A percentile compares a stretch with the other conserved stretches of the same genome.
phyloP scores from a whole-genome alignment of 2,888 invertebrate species.

The Argynnis bischoffii region DNA sequence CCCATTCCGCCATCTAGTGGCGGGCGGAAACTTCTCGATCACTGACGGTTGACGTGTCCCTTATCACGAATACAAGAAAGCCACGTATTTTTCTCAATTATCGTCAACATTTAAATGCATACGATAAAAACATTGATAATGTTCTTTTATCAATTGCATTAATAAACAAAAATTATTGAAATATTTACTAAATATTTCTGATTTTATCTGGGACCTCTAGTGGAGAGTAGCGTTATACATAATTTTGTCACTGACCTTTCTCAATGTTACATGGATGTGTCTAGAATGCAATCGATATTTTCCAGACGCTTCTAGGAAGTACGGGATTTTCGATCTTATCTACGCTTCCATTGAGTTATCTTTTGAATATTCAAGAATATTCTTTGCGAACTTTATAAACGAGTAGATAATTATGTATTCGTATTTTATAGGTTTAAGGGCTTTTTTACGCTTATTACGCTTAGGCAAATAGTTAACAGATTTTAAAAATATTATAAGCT shows the following conservation, averaged over 20 bases:
- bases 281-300: constrained; percentile 21
- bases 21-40: constrained; percentile 55
- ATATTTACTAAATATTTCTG: background rate
- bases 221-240: constrained; percentile 31
- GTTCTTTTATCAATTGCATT: constrained; percentile 7
- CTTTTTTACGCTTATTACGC: no score
- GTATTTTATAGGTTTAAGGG: no score
- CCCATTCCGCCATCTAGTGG: constrained; percentile 55
- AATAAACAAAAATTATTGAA: background rate
- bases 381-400: no score
- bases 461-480: no score
- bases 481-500: no score
- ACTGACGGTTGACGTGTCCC: constrained; percentile 29
- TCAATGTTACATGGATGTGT: constrained; percentile 11
- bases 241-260: constrained; percentile 30
- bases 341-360: background rate
- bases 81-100: constrained; percentile 35
- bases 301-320: constrained; percentile 9
- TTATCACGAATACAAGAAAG: constrained; percentile 11
- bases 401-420: no score
- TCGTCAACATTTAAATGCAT: background rate
- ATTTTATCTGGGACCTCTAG: constrained; percentile 34
- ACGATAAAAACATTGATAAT: background rate
- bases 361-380: background rate
- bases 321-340: background rate